These are phyloP conservation scores for Branchellion lobata DNA, from an alignment of 2,888 invertebrate species.

Conservation along the genomic window DNA sequence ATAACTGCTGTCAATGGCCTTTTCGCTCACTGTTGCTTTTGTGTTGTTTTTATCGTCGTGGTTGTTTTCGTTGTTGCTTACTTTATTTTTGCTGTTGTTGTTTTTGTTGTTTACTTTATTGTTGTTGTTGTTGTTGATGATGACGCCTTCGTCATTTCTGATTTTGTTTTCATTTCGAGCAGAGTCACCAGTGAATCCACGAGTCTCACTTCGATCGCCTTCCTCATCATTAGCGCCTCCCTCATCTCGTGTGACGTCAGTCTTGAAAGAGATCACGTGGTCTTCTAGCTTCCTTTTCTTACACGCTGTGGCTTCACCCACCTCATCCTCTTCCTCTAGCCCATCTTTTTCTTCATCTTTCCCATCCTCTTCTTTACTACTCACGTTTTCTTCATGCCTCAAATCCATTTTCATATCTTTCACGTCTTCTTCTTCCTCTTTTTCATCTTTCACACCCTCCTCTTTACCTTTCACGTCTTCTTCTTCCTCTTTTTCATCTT, in stretches of 20 bases:
- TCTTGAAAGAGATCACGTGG: no score
- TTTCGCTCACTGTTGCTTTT: neutral
- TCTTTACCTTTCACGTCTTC: neutral
- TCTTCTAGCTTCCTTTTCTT: no score
- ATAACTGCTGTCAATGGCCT: neutral
- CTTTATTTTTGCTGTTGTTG: neutral
- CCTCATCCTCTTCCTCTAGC: neutral
- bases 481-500: neutral
- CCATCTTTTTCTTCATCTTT: neutral
- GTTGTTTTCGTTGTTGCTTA: neutral
- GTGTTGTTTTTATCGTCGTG: neutral
- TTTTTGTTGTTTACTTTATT: neutral
- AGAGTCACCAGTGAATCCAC: no score
- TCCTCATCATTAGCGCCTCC: neutral
- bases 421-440: neutral
- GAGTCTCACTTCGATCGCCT: no score
- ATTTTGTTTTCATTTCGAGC: no score
- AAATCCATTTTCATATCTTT: neutral
- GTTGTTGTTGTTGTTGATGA: neutral
- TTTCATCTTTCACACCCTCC: neutral
- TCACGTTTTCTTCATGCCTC: neutral
- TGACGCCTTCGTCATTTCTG: neutral
- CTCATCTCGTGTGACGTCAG: neutral
- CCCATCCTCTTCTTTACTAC: neutral
- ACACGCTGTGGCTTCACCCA: no score